Evolutionary conservation across 92 coral and sea anemone genomes (phyloP).

Genomic region (Phymanthus crucifer): DNA sequence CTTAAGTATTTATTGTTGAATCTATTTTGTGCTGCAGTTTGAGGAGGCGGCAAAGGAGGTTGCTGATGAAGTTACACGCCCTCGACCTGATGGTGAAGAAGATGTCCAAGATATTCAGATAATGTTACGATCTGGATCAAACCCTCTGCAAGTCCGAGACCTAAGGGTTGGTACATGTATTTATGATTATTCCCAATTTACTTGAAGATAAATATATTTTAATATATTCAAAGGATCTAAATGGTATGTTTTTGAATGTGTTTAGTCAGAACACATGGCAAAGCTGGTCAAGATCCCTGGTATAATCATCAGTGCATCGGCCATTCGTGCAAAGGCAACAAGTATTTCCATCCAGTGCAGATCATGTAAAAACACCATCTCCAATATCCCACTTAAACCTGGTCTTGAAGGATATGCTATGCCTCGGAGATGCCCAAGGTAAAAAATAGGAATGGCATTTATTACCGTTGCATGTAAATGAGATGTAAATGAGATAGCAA

Average conservation of each 20-base stretch:
- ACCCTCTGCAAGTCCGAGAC: constrained; percentile 85
- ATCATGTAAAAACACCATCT: constrained; percentile 88
- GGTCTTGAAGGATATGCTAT: constrained; percentile 98
- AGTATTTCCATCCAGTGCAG: constrained; percentile 96
- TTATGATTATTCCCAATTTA: too few relatives aligned
- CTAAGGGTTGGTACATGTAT: too few relatives aligned
- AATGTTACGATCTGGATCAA: constrained; percentile 82
- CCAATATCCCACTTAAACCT: constrained; percentile 91
- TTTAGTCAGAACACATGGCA: constrained; percentile 93
- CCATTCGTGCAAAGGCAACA: constrained; percentile 96
- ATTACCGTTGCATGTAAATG: too few relatives aligned
- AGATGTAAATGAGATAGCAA: too few relatives aligned
- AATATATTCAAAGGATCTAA: too few relatives aligned
- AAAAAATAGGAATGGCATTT: too few relatives aligned
- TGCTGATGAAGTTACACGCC: constrained; percentile 92
- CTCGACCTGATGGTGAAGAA: constrained; percentile 96
- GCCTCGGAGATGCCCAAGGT: constrained; percentile 99
- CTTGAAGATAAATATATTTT: too few relatives aligned
- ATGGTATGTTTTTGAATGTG: not conserved
- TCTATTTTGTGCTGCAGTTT: constrained; percentile 48
- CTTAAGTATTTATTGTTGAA: not conserved
- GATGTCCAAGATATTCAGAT: constrained; percentile 95
- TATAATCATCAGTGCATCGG: constrained; percentile 95
- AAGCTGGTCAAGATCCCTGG: constrained; percentile 94
- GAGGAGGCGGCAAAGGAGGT: constrained; percentile 94